A percentile compares a stretch with the other conserved stretches of the same genome.
Evolutionary conservation across 2,888 invertebrate species (phyloP).

Genomic region (Apodemia zela): DNA sequence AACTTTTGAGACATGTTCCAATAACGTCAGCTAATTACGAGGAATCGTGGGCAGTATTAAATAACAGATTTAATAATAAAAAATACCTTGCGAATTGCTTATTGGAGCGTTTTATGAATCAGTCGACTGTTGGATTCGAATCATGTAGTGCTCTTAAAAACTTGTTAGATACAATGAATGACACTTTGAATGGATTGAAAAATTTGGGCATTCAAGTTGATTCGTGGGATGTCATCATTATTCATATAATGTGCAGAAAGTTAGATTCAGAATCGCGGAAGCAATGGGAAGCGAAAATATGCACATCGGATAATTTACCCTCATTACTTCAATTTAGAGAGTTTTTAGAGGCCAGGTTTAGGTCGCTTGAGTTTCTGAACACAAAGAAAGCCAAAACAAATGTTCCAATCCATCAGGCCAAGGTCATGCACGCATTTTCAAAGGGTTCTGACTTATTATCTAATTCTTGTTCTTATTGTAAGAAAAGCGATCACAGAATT

Average conservation of each 20-base stretch:
- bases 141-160: background rate
- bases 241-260: background rate
- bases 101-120: constrained; percentile 23
- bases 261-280: background rate
- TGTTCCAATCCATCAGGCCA: background rate
- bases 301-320: too few species aligned
- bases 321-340: background rate
- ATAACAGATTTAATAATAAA: constrained; percentile 32
- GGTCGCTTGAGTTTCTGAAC: background rate
- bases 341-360: background rate
- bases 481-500: background rate
- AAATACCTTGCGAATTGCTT: constrained; percentile 29
- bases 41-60: constrained; percentile 29
- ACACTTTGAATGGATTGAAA: background rate
- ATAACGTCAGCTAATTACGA: constrained; percentile 30
- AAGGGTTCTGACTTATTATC: too few species aligned
- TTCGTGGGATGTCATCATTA: background rate
- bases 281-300: background rate
- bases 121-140: background rate
- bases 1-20: constrained; percentile 27
- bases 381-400: background rate
- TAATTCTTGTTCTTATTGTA: too few species aligned
- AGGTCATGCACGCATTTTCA: too few species aligned
- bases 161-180: background rate
- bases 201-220: background rate